Percentiles rank a stretch among this genome's conserved stretches.
phyloP scores from a whole-genome alignment of 2,888 invertebrate genomes.

The Amiota mariae region DNA sequence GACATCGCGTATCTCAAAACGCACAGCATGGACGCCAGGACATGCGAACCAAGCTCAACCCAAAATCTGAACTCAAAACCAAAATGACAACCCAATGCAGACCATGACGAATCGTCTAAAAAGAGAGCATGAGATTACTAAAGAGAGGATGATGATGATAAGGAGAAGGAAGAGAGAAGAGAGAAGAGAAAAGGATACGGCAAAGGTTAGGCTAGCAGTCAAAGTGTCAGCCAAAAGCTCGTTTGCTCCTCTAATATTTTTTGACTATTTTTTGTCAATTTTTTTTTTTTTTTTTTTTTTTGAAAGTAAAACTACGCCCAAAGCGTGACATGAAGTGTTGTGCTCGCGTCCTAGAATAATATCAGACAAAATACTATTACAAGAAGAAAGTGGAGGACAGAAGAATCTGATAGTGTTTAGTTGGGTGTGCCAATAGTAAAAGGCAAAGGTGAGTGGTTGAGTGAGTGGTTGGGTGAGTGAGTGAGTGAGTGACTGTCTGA shows the following conservation, averaged over 20 bases:
- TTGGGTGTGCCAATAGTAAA: slow-evolving; percentile 12
- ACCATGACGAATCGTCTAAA: slow-evolving; percentile 10
- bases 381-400: not conserved
- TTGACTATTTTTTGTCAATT: slow-evolving; percentile 4
- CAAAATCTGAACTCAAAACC: not conserved
- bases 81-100: not conserved
- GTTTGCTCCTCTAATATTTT: slow-evolving; percentile 50
- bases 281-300: not conserved
- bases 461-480: not conserved
- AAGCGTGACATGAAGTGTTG: slow-evolving; percentile 62
- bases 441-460: slow-evolving; percentile 12
- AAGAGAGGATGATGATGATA: slow-evolving; percentile 40
- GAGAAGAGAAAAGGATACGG: not conserved
- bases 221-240: slow-evolving; percentile 49
- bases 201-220: not conserved
- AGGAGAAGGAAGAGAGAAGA: too few species aligned
- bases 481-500: slow-evolving; percentile 16
- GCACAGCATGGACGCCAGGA: slow-evolving; percentile 10
- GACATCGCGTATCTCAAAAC: slow-evolving; percentile 17
- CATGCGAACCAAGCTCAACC: not conserved
- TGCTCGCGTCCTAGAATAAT: slow-evolving; percentile 16
- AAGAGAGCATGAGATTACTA: too few species aligned
- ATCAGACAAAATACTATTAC: slow-evolving; percentile 23
- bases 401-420: too few species aligned
- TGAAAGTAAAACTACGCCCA: slow-evolving; percentile 51